Evolutionary conservation across 2,888 invertebrate species (phyloP).

Genomic region (Leptinotarsa juncta): DNA sequence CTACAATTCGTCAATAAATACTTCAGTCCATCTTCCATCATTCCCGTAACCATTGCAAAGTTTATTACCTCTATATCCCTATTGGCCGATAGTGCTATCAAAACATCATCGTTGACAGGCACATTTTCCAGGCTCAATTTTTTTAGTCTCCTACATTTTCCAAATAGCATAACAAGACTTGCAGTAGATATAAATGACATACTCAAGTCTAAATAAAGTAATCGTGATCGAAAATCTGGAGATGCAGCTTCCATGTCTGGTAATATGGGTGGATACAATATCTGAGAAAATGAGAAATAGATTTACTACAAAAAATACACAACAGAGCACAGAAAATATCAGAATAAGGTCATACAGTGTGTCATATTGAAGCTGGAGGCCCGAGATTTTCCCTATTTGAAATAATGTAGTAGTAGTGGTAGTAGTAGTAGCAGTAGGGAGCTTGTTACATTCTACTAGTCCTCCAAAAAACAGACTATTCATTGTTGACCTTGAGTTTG

Average conservation of each 20-base stretch:
- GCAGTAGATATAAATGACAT: conserved; percentile 76
- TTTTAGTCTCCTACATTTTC: conserved; percentile 76
- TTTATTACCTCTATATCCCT: conserved; percentile 82
- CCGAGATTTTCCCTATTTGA: neutral
- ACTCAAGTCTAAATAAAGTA: conserved; percentile 90
- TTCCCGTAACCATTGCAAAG: conserved; percentile 82
- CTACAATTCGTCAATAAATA: conserved; percentile 73
- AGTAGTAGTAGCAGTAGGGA: too few species aligned
- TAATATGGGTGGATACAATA: conserved; percentile 68
- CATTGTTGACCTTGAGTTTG: too few species aligned
- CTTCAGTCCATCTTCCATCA: conserved; percentile 74
- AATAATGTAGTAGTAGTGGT: neutral
- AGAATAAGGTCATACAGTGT: neutral
- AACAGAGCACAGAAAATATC: neutral
- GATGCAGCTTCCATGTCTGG: conserved; percentile 60
- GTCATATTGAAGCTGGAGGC: too few species aligned
- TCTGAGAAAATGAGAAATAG: conserved; percentile 55
- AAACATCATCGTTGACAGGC: conserved; percentile 72
- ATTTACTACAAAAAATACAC: neutral
- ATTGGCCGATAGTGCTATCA: conserved; percentile 76
- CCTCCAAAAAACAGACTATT: too few species aligned
- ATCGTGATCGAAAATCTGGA: conserved; percentile 68
- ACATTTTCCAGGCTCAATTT: conserved; percentile 90
- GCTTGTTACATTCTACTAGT: too few species aligned
- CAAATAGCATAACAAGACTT: conserved; percentile 72